Base-by-base conservation (phyloP, 1,140 invertebrate species). In the Cecropterus lyciades region DNA sequence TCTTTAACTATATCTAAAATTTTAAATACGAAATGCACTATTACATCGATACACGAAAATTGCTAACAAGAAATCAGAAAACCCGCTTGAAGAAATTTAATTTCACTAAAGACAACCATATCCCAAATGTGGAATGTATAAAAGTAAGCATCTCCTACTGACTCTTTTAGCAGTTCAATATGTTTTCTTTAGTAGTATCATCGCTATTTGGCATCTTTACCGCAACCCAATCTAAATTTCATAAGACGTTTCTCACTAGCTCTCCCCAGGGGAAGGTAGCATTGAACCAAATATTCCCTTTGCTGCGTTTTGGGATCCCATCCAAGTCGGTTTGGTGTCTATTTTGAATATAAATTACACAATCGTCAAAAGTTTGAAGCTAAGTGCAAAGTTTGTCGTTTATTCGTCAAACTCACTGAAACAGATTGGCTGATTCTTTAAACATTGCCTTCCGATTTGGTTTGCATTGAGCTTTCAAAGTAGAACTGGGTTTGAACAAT, bases 331-430 rank as follows among this genome's bases (percentile, higher is more conserved):
- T 81, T 59, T 65, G 75, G 72, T 67, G 67, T 78, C 67, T 79
- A 77, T 75, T 87, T 85, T 85, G 78, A 85, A 87, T 85, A 75
- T 75, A 80, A 85, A 84, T 84, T 74, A 80, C 77, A 76, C 65
- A 77, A 85, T 82, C 72, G 71, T n/a, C 65, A 72, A 66, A 77
- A 82, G 70, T 81, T 81, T 70, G 69, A 79, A 71, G 67, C 70
- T 62, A 30, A n/a, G 57, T 60, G 27, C 14, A 60, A 60, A 60
- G 57, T 60, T 60, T 60, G 45, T 13, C 43, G 14, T 48, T 60
- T 60, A 17, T 42, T 55, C 33, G 52, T 33, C 45, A 46, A 49
- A 60, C 24, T 13, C 46, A 49, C 27, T n/a, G 45, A 37, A 48
- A 49, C 45, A 60, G 45, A 60, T 60, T 60, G 57, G 45, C 27